Conservation (phyloP, 1,140 invertebrate genomes). For the Drosophila ogumai region DNA sequence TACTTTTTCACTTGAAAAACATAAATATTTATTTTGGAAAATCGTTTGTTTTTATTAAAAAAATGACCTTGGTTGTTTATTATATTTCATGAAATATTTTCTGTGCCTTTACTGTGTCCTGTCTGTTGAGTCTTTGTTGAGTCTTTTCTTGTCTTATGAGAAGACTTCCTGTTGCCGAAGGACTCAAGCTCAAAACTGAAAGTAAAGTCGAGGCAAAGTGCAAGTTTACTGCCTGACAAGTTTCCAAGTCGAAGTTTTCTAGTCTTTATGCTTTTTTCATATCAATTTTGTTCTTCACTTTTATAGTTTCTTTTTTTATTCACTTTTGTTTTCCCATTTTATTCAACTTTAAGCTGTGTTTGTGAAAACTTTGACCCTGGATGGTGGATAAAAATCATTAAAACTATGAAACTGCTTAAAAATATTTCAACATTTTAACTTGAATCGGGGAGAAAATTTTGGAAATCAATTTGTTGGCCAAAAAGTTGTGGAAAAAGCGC, state of each 20-base stretch:
- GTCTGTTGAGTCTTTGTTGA: background rate
- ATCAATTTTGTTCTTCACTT: conserved; percentile 25
- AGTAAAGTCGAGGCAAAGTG: conserved; percentile 23
- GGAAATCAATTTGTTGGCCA: background rate
- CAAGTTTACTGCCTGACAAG: conserved; percentile 47
- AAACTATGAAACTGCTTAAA: conserved; percentile 2
- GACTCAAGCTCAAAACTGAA: conserved; percentile 11
- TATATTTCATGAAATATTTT: background rate
- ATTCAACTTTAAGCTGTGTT: conserved; percentile 32
- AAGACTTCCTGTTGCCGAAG: conserved; percentile 8
- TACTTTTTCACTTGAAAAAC: background rate
- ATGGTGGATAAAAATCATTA: background rate
- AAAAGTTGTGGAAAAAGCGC: background rate
- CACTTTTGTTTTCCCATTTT: conserved; percentile 4
- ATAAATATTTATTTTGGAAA: background rate
- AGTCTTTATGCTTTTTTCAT: conserved; percentile 38
- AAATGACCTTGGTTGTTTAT: background rate
- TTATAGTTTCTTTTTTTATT: conserved; percentile 20
- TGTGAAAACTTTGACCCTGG: conserved; percentile 11
- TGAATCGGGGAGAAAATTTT: background rate
- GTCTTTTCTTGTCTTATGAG: background rate
- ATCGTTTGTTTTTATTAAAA: rapidly evolving
- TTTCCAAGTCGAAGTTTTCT: conserved; percentile 38
- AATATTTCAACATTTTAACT: conserved; percentile 8
- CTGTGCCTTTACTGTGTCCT: background rate